Base-by-base conservation (phyloP, 2,888 invertebrate genomes). In the Synergus gifuensis region DNA sequence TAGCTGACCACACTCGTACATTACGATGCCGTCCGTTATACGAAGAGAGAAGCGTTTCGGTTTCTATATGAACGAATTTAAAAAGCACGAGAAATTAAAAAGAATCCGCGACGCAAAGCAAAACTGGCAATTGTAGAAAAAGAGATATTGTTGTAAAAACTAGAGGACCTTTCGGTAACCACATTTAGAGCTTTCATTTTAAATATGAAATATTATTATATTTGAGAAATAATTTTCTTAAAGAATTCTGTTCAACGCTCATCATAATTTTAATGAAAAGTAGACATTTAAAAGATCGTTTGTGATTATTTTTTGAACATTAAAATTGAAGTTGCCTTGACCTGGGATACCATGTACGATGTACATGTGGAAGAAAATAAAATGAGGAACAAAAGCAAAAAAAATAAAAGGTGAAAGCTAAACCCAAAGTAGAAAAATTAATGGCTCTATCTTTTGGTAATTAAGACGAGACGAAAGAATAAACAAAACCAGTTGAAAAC, bases 401-500 rank as follows among this genome's bases (percentile, higher is more conserved):
- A 54, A 78, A 76, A 18, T 54, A 40, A 76, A 81, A 79, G 78
- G 58, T 58, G 78, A 78, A 69, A 69, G 46, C 46, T 40, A 49
- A 58, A 49, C 18, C 40, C 22, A 49, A 28, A 28, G 22, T 78
- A 80, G 85, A 83, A 85, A 87, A 89, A 90, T 86, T 86, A 86
- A 89, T 87, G 86, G 89, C 88, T 90, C 87, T 88, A 90, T 90
- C 90, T 88, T 90, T 90, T 83, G 84, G 89, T 89, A 90, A 91
- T 91, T 90, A 91, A 88, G 89, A 88, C 86, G 81, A 67, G 79
- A 67, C 78, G 66, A 83, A 84, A 85, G 86, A 88, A 89, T 87
- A 88, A 89, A 87, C 86, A 87, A 86, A 86, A 85, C 81, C 81
- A 81, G 81, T 81, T 77, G 66, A 77, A 77, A 81, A 77, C 79